Conservation (phyloP, 2,797 vertebrate species). For the Jordanella pulchra region DNA sequence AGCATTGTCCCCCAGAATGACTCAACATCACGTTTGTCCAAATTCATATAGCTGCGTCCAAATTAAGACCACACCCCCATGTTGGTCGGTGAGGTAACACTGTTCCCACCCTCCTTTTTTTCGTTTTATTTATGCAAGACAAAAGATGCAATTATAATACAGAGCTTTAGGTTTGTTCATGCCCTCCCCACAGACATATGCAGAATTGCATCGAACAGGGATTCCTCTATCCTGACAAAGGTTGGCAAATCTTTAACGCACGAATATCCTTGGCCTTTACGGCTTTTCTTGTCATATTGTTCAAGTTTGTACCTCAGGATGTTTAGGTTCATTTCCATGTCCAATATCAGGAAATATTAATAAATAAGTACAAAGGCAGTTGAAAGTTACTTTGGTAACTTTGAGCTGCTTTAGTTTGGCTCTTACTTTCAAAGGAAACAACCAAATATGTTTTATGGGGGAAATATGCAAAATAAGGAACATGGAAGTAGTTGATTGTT, state of each 20-base stretch:
- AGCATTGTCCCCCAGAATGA: constrained; percentile 62
- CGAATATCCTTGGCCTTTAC: not conserved
- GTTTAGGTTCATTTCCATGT: not conserved
- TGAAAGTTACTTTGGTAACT: too few relatives aligned
- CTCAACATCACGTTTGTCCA: constrained; percentile 70
- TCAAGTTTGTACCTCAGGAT: not conserved
- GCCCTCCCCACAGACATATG: constrained; percentile 68
- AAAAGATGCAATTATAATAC: constrained; percentile 63
- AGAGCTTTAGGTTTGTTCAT: constrained; percentile 58
- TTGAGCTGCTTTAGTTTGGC: not conserved
- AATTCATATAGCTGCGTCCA: constrained; percentile 76
- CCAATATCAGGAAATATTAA: not conserved
- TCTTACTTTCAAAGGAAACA: not conserved
- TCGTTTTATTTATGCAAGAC: constrained; percentile 74
- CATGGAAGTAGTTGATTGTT: not conserved
- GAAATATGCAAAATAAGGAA: not conserved
- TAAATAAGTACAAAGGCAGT: not conserved
- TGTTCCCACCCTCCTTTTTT: constrained; percentile 76
- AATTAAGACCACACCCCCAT: constrained; percentile 68
- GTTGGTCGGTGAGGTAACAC: constrained; percentile 72
- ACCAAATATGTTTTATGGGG: not conserved
- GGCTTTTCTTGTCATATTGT: not conserved
- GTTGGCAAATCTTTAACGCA: not conserved
- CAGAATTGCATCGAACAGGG: constrained; percentile 55
- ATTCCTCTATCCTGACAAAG: not conserved